phyloP scores from a whole-genome alignment of 1,140 invertebrate species.

The Aphis craccivora region DNA sequence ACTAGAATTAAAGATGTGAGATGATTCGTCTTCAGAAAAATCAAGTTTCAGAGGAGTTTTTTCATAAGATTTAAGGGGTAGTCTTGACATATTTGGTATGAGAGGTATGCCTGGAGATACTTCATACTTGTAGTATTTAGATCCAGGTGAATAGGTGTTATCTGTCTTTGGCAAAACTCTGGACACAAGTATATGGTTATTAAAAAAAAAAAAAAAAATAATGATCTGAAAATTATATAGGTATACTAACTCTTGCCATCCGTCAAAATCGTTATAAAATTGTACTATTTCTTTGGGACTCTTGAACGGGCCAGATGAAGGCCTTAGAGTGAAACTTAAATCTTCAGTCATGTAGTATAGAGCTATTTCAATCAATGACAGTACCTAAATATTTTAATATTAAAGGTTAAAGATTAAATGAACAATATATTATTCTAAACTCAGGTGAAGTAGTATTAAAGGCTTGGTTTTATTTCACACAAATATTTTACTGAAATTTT shows the following conservation, averaged over 20 bases:
- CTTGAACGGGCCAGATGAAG: constrained; percentile 13
- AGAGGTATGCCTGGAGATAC: constrained; percentile 61
- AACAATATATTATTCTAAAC: background rate
- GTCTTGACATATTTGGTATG: constrained; percentile 62
- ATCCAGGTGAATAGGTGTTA: constrained; percentile 61
- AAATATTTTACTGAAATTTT: background rate
- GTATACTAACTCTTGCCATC: constrained; percentile 55
- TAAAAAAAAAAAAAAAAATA: background rate
- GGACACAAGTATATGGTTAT: background rate
- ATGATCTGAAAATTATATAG: background rate
- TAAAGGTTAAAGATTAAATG: background rate
- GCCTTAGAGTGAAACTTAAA: constrained; percentile 40
- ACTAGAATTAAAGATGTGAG: constrained; percentile 37
- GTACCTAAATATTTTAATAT: constrained; percentile 11
- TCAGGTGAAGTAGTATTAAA: background rate
- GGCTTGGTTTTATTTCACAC: background rate
- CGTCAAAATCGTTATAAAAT: constrained; percentile 52
- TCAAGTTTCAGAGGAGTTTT: constrained; percentile 36
- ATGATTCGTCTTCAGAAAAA: background rate
- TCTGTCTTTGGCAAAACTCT: constrained; percentile 62
- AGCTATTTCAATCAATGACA: background rate
- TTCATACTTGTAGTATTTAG: constrained; percentile 61
- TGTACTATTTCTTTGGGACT: constrained; percentile 56
- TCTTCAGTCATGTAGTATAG: constrained; percentile 53
- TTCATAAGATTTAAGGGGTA: constrained; percentile 53